These are phyloP conservation scores for Sphenopsis melanotis DNA, from an alignment of 2,797 vertebrate species.

Conservation along the genomic window DNA sequence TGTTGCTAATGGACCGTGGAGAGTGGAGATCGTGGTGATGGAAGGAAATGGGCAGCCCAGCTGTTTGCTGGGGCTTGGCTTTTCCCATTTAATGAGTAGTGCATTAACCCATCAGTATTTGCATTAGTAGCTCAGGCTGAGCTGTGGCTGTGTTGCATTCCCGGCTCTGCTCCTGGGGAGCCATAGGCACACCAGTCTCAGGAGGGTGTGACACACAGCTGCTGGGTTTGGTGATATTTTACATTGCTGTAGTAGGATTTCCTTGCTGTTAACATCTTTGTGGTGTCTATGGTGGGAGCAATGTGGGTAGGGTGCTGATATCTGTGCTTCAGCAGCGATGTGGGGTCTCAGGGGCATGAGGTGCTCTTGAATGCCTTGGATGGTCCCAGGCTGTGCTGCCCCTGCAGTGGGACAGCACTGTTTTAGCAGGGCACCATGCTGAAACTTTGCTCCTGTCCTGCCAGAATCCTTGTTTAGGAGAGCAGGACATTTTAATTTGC, in stretches of 20 bases:
- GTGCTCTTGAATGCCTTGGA: background rate
- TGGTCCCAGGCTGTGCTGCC: background rate
- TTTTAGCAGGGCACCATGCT: background rate
- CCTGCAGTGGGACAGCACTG: background rate
- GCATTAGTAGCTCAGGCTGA: background rate
- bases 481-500: background rate
- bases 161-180: background rate
- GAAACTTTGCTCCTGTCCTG: background rate
- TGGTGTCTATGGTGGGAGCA: background rate
- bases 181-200: rapidly evolving
- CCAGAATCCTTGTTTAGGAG: background rate
- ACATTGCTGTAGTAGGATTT: background rate
- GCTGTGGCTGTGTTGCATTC: background rate
- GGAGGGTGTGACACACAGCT: rapidly evolving
- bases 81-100: background rate
- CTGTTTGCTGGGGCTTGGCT: background rate
- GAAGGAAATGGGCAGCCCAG: background rate
- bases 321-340: background rate
- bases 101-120: background rate
- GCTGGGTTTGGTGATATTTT: background rate
- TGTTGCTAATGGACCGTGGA: background rate
- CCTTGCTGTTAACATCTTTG: background rate
- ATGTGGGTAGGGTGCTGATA: rapidly evolving
- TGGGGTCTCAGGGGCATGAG: background rate
- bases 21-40: background rate